Conservation (phyloP, 1,140 invertebrate genomes). For the Potamilus streckersoni region DNA sequence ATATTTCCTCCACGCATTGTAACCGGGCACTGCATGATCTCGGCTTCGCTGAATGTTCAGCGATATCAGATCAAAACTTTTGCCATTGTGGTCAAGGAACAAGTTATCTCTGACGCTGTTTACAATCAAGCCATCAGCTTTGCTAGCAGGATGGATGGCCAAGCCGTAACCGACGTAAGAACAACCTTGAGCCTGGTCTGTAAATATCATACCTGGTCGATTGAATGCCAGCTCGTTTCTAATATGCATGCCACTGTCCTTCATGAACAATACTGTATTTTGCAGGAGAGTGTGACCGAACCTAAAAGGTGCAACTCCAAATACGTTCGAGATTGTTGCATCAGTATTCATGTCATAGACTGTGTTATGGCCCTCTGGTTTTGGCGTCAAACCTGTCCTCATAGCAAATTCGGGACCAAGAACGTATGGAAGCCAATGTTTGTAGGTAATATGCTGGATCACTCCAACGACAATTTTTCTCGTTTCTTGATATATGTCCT, state of each 20-base stretch:
- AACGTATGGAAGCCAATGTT: conserved; percentile 88
- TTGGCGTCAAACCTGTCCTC: conserved; percentile 16
- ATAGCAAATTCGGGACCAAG: conserved; percentile 71
- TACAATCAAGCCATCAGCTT: conserved; percentile 21
- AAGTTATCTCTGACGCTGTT: conserved; percentile 27
- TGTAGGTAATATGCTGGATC: conserved; percentile 85
- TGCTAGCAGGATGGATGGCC: conserved; percentile 19
- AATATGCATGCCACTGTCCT: conserved; percentile 8
- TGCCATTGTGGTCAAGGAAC: conserved; percentile 28
- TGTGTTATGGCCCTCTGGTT: conserved; percentile 6
- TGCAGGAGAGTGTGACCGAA: conserved; percentile 94
- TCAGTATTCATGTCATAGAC: conserved; percentile 82
- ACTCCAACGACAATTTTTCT: conserved; percentile 81
- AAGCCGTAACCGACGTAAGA: conserved; percentile 19
- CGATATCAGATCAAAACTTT: conserved; percentile 66
- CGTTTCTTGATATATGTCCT: conserved; percentile 91
- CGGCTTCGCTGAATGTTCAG: conserved; percentile 77
- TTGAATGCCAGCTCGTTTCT: conserved; percentile 27
- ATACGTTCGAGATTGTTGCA: conserved; percentile 91
- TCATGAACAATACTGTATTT: conserved; percentile 18
- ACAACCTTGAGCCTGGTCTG: conserved; percentile 18
- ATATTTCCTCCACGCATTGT: conserved; percentile 34
- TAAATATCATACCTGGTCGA: conserved; percentile 23
- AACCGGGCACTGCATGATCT: conserved; percentile 84
- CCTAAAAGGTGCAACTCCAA: conserved; percentile 92